Conservation (phyloP, 2,888 invertebrate species). For the Oconnorella tubifera region DNA sequence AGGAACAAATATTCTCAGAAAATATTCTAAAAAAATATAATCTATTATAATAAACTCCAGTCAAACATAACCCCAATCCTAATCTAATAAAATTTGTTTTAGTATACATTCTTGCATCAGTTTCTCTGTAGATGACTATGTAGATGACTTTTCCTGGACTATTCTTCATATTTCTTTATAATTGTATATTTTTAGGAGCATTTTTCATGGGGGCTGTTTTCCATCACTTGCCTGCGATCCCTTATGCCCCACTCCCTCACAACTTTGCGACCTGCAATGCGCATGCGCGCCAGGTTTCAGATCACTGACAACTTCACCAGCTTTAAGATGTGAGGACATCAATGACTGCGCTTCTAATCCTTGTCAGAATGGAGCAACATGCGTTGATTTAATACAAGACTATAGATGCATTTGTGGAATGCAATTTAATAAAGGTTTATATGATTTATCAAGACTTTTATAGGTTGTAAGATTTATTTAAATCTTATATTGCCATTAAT, state of each 20-base stretch:
- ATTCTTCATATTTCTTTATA: no score
- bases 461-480: not conserved
- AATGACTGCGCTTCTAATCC: conserved; percentile 32
- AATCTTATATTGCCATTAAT: not conserved
- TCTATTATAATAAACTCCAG: no score
- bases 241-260: conserved; percentile 23
- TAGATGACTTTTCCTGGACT: no score
- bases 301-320: conserved; percentile 12
- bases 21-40: no score
- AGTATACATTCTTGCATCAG: no score
- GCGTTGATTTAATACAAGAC: conserved; percentile 78
- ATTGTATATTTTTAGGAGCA: conserved; percentile 19
- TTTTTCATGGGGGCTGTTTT: conserved; percentile 28
- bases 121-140: no score
- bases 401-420: conserved; percentile 77
- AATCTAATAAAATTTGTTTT: no score
- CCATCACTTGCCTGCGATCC: conserved; percentile 25
- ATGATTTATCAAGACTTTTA: not conserved
- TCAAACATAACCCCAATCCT: no score
- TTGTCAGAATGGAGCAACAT: conserved; percentile 62
- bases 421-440: conserved; percentile 30
- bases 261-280: conserved; percentile 30
- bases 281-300: conserved; percentile 31
- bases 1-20: no score
- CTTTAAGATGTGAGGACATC: conserved; percentile 29